phyloP scores from a whole-genome alignment of 2,797 vertebrate species.

The Clarias fuscus region DNA sequence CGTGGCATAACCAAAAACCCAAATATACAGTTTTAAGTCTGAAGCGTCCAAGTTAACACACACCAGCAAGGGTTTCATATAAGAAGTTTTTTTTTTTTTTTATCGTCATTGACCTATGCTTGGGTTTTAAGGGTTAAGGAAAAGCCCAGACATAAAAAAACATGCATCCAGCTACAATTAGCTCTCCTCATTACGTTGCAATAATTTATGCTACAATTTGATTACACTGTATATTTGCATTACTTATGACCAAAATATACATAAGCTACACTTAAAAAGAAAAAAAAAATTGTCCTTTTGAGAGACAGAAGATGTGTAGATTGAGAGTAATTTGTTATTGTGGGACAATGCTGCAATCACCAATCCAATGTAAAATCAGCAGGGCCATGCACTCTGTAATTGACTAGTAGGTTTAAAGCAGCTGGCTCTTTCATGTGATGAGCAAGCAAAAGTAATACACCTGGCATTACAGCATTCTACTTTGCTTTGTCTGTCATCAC shows the following conservation, averaged over 20 bases:
- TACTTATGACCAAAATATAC: not conserved
- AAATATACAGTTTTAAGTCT: too few species aligned
- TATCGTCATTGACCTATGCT: too few species aligned
- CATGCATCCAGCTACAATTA: not conserved
- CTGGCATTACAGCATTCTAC: not conserved
- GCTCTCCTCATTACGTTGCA: not conserved
- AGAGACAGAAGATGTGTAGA: conserved; percentile 15
- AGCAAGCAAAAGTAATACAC: not conserved
- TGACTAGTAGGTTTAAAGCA: conserved; percentile 23
- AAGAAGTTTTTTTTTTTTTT: too few species aligned
- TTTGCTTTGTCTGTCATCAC: not conserved
- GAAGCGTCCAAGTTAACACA: too few species aligned
- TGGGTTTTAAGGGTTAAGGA: not conserved
- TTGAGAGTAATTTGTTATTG: conserved; percentile 14
- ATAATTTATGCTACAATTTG: not conserved
- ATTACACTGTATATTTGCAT: not conserved
- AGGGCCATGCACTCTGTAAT: conserved; percentile 13
- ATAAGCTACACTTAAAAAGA: not conserved
- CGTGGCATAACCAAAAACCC: too few species aligned
- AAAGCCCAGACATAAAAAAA: not conserved
- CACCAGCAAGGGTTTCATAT: too few species aligned
- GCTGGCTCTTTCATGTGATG: conserved; percentile 13
- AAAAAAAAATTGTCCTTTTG: not conserved
- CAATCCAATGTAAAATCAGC: conserved; percentile 24
- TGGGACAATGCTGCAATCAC: conserved; percentile 29